These are phyloP conservation scores for Poecilia gillii DNA, from an alignment of 2,797 vertebrate genomes.

Conservation along the genomic window DNA sequence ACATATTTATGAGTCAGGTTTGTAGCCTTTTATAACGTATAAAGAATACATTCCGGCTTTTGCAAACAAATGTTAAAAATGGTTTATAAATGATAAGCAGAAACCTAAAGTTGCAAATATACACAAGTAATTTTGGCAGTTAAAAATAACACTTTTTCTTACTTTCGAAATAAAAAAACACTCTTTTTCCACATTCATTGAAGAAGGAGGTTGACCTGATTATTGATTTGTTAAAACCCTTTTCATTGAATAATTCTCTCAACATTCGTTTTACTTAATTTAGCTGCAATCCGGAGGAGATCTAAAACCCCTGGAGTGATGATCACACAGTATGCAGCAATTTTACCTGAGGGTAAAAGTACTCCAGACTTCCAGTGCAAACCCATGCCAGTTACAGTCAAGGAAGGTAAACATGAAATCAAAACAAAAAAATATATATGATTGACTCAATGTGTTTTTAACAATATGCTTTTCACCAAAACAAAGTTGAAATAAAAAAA, in stretches of 20 bases:
- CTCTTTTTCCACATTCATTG: not conserved
- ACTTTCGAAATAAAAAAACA: not conserved
- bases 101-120: not conserved
- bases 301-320: slow-evolving; percentile 83
- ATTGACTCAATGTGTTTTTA: not conserved
- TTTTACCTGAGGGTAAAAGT: slow-evolving; percentile 84
- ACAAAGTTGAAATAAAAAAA: not conserved
- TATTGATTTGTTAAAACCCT: not conserved
- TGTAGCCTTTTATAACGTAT: not conserved
- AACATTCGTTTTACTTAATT: slow-evolving; percentile 16
- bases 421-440: not conserved
- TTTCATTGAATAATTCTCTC: not conserved
- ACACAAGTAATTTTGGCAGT: not conserved
- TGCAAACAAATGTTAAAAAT: not conserved
- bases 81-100: not conserved
- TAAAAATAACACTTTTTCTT: not conserved
- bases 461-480: not conserved
- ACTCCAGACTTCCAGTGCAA: slow-evolving; percentile 84
- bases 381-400: slow-evolving; percentile 77
- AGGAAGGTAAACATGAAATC: slow-evolving; percentile 77
- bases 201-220: not conserved
- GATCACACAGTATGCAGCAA: slow-evolving; percentile 78
- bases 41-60: not conserved
- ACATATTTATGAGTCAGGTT: not conserved
- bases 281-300: slow-evolving; percentile 74